Base-by-base conservation (phyloP, 2,888 invertebrate species). In the Epistrophella euchroma region DNA sequence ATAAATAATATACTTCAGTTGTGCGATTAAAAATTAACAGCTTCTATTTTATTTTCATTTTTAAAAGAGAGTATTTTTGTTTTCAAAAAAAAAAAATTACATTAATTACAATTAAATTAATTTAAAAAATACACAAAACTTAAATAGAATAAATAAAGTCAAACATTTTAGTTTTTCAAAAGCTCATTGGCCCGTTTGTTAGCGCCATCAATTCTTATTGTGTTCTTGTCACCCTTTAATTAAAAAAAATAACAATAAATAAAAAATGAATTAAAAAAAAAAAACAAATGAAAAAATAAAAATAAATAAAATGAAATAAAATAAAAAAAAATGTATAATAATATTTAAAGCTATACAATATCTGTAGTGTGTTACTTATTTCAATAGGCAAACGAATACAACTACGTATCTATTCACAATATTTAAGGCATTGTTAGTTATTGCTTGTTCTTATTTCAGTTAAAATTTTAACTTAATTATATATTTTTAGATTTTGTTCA, bases 161-260 rank as follows among this genome's bases (percentile, higher is more conserved):
- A 74, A 37, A 10, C 2, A 50, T 88, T 66, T 91, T 91, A 92
- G 81, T 91, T 91, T 88, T 92, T 92, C 89, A 92, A 90, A 88
- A 92, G 89, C 84, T 91, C 90, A 86, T 91, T 92, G 79, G 92
- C 91, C 55, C 92, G 90, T 87, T 92, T 91, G 85, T 92, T 92
- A 50, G 92, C 92, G 40, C 90, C 92, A 32, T 92, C 91, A 89
- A 92, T 91, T 85, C 91, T 92, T 94, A 98, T 86, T 84, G 91
- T 91, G 83, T 91, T 91, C 64, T 91, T 91, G 88, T 91, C 91
- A 58, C 91, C 86, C 86, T 86, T 71, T 52, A 78, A 85, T 47
- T 15, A 64, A 79, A 73, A 25, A 80, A 55, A 83, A 56, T 52
- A 60, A 28, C 72, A 55, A 50, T 32, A 43, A 74, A 62, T 5